Conservation (phyloP, 2,888 invertebrate species). For the Orchesellides sinensis region DNA sequence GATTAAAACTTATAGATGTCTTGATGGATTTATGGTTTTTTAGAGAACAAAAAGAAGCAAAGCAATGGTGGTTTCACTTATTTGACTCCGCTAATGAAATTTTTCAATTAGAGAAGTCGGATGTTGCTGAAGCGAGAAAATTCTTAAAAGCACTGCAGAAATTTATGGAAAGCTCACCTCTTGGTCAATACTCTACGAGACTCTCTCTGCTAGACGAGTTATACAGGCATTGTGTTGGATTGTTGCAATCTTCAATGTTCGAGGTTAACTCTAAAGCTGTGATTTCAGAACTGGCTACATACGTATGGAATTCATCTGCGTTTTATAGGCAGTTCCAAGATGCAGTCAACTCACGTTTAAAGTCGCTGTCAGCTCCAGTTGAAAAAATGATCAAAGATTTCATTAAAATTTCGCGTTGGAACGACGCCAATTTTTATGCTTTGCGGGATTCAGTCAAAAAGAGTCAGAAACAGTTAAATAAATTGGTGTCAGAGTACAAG, state of each 20-base stretch:
- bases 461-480: slow-evolving; percentile 91
- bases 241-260: slow-evolving; percentile 76
- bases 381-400: slow-evolving; percentile 95
- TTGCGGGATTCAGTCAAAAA: slow-evolving; percentile 93
- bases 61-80: slow-evolving; percentile 95
- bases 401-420: slow-evolving; percentile 96
- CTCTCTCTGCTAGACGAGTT: slow-evolving; percentile 88
- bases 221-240: slow-evolving; percentile 86
- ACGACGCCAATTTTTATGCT: slow-evolving; percentile 95
- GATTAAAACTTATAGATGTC: too few relatives aligned
- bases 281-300: slow-evolving; percentile 51
- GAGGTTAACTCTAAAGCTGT: slow-evolving; percentile 14
- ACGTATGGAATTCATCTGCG: slow-evolving; percentile 87
- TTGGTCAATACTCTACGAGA: slow-evolving; percentile 90
- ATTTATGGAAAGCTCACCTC: slow-evolving; percentile 88
- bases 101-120: slow-evolving; percentile 78
- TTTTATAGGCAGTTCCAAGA: slow-evolving; percentile 89
- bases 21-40: too few relatives aligned
- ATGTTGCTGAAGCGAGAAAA: slow-evolving; percentile 76
- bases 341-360: slow-evolving; percentile 83
- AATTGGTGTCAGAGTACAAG: slow-evolving; percentile 87
- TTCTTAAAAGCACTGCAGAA: slow-evolving; percentile 83
- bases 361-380: slow-evolving; percentile 86
- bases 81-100: slow-evolving; percentile 83
- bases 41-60: slow-evolving; percentile 83